phyloP scores from a whole-genome alignment of 2,113 vertebrate genomes.

The Caretta caretta region DNA sequence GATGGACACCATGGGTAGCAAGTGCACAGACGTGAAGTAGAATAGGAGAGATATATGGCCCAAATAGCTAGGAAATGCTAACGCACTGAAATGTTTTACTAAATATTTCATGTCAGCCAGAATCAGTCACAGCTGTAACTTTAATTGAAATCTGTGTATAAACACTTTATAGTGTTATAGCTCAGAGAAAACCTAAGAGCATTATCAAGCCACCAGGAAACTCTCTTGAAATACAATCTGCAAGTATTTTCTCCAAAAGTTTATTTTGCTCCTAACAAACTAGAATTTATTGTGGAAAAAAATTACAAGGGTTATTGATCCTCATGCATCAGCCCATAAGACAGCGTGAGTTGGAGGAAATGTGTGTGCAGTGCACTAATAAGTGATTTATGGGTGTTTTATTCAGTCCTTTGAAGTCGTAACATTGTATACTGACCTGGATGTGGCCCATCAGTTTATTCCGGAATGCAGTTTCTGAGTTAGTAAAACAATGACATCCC shows the following conservation, averaged over 20 bases:
- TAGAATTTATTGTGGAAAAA: not conserved
- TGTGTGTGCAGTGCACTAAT: not conserved
- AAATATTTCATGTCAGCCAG: not conserved
- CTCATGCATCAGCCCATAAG: not conserved
- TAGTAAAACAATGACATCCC: not conserved
- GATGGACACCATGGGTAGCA: not conserved
- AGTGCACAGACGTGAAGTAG: not conserved
- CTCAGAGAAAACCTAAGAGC: not conserved
- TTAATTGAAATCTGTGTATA: not conserved
- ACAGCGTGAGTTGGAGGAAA: not conserved
- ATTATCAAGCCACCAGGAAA: not conserved
- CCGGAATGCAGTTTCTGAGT: not conserved
- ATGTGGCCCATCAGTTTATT: not conserved
- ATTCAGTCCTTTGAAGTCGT: not conserved
- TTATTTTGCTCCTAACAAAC: not conserved
- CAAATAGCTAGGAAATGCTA: not conserved
- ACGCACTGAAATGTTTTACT: not conserved
- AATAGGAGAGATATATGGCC: not conserved
- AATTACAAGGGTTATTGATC: not conserved
- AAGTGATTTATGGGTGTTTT: not conserved
- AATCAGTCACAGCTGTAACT: not conserved
- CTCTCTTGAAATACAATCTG: not conserved
- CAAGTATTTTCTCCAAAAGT: not conserved
- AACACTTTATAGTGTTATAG: not conserved
- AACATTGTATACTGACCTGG: not conserved